Percentiles rank a stretch among this genome's conserved stretches.
Evolutionary conservation across 2,888 invertebrate species (phyloP).

Genomic region (Toxonevra muliebris): DNA sequence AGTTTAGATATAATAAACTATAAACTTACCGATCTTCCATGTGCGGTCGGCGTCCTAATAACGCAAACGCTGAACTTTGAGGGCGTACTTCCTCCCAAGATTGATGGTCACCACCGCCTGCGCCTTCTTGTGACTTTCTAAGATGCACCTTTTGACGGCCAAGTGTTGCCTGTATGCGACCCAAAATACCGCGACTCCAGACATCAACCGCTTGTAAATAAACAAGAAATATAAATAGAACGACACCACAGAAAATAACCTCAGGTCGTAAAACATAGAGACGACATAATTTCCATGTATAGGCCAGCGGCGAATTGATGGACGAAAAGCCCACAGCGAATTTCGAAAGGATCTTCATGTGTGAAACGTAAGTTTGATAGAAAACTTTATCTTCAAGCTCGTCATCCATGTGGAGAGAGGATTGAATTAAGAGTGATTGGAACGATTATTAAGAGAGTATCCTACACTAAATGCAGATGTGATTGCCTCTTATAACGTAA

Average conservation of each 20-base stretch:
- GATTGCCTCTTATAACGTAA: neutral
- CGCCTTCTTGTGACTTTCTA: constrained; percentile 47
- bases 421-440: neutral
- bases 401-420: constrained; percentile 78
- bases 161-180: constrained; percentile 61
- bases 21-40: constrained; percentile 88
- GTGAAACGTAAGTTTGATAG: constrained; percentile 86
- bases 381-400: constrained; percentile 88
- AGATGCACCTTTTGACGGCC: constrained; percentile 57
- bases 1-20: neutral
- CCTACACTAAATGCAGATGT: constrained; percentile 9
- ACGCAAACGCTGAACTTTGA: constrained; percentile 85
- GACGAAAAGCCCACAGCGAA: constrained; percentile 79
- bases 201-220: constrained; percentile 85
- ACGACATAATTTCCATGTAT: constrained; percentile 82
- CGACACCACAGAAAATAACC: constrained; percentile 76
- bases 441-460: neutral
- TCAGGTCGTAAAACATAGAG: constrained; percentile 83
- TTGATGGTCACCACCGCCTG: constrained; percentile 65
- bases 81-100: constrained; percentile 82
- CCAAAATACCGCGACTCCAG: constrained; percentile 81
- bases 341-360: constrained; percentile 85
- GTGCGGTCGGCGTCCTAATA: constrained; percentile 87
- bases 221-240: constrained; percentile 77
- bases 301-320: constrained; percentile 77